These are phyloP conservation scores for Aporophyla nigra DNA, from an alignment of 2,888 invertebrate genomes.

Conservation along the genomic window DNA sequence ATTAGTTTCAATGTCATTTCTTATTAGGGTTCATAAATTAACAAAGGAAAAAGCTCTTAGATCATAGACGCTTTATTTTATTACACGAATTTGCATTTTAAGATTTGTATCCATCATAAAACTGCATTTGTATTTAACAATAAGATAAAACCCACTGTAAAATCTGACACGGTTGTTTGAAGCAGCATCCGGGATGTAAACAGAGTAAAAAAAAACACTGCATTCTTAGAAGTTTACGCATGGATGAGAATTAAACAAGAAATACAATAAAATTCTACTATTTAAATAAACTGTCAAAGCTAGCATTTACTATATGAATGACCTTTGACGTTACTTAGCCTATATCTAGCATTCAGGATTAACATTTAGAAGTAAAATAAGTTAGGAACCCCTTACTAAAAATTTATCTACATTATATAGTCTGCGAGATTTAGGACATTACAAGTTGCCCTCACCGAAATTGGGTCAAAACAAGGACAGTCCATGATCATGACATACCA, in stretches of 20 bases:
- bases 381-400: not conserved
- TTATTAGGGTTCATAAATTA: slow-evolving; percentile 15
- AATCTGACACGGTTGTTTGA: slow-evolving; percentile 20
- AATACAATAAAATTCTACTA: not conserved
- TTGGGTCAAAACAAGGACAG: not conserved
- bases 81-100: slow-evolving; percentile 46
- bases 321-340: not conserved
- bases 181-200: slow-evolving; percentile 38
- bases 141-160: slow-evolving; percentile 16
- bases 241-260: slow-evolving; percentile 10
- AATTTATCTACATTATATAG: not conserved
- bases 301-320: not conserved
- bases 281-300: not conserved
- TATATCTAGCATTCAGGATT: not conserved
- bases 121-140: slow-evolving; percentile 29
- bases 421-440: not conserved
- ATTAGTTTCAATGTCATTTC: slow-evolving; percentile 20
- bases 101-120: slow-evolving; percentile 20
- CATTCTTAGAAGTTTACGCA: slow-evolving; percentile 26
- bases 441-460: not conserved
- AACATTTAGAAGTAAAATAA: not conserved
- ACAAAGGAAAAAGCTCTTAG: slow-evolving; percentile 6
- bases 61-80: slow-evolving; percentile 5
- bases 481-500: not conserved
- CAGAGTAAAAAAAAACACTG: slow-evolving; percentile 1